phyloP scores from a whole-genome alignment of 1,140 invertebrate genomes.

The Panulirus ornatus region DNA sequence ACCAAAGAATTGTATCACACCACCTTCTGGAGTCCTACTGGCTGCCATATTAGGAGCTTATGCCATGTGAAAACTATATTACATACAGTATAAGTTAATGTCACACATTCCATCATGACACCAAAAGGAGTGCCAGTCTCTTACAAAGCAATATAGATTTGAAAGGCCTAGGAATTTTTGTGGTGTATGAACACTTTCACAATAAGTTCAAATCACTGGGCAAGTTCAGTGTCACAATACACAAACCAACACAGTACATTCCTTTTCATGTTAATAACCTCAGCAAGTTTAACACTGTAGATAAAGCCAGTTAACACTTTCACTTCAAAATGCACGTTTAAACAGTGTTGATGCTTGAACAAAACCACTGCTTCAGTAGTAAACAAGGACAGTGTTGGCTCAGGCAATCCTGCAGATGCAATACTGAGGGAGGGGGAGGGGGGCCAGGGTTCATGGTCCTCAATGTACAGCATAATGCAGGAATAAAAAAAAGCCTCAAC shows the following conservation, averaged over 20 bases:
- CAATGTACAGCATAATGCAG: slow-evolving; percentile 55
- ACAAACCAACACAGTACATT: slow-evolving; percentile 65
- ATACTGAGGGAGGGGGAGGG: slow-evolving; percentile 39
- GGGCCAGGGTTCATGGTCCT: slow-evolving; percentile 19
- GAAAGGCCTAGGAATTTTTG: slow-evolving; percentile 53
- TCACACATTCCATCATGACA: slow-evolving; percentile 54
- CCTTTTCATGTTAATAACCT: slow-evolving; percentile 59
- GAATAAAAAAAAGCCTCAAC: slow-evolving; percentile 69
- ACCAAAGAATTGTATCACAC: slow-evolving; percentile 55
- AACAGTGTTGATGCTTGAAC: slow-evolving; percentile 32
- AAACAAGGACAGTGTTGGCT: slow-evolving; percentile 29
- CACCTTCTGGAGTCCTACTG: slow-evolving; percentile 36
- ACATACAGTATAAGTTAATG: slow-evolving; percentile 55
- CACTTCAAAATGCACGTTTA: slow-evolving; percentile 41
- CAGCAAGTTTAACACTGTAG: slow-evolving; percentile 56
- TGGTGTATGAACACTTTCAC: slow-evolving; percentile 53
- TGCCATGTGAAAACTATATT: slow-evolving; percentile 48
- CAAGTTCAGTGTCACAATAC: slow-evolving; percentile 67
- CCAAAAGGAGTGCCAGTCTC: slow-evolving; percentile 42
- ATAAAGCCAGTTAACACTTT: slow-evolving; percentile 57
- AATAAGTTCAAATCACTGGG: slow-evolving; percentile 61
- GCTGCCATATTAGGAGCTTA: slow-evolving; percentile 53
- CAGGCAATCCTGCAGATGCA: slow-evolving; percentile 39
- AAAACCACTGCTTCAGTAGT: slow-evolving; percentile 52
- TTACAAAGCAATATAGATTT: slow-evolving; percentile 46